Base-by-base conservation (phyloP, 2,888 invertebrate genomes). In the Bedellia somnulentella region DNA sequence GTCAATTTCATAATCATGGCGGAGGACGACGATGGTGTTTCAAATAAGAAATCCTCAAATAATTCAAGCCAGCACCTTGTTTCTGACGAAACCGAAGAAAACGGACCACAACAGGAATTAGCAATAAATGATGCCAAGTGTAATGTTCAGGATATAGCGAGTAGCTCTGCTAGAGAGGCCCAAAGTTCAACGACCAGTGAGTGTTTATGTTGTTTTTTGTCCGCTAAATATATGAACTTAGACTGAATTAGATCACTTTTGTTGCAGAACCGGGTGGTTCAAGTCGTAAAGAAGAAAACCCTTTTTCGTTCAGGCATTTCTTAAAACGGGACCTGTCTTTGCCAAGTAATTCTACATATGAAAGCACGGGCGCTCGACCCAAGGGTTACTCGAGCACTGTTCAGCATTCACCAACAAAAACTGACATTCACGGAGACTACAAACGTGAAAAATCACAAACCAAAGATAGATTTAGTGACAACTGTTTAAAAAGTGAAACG, bases 301-400 rank as follows among this genome's bases (percentile, higher is more conserved):
- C 88, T 3, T 89, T 91, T 60, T 91, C 91, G 32, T 89, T 92
- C 47, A 87, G 90, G 53, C 90, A 90, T 55, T 92, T 92, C 55
- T 60, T 91, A 42, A 85, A 85, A 50, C 80, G 85, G 43, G 85
- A 86, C 45, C 50, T 73, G 25, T 77, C 73, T 38, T 47, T 76
- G 41, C 76, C 76, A 35, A 73, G 75, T 40, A 68, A 75, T 37
- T 73, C 73, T 15, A 82, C 80, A 37, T 84, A 83, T 51, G 81
- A 82, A 47, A 80, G 75, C 46, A 84, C 86, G 35, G 90, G 90
- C 23, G 89, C 90, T 15, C 78, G 89, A 41, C 89, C 89, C 4
- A 91, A 90, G 68, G 83, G 89, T 37, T 76, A 76, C 44, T 64
- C 76, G 8, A 71, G 63, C 37, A 71, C 73, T 14, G 71, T 71